A percentile compares a stretch with the other conserved stretches of the same genome.
These are phyloP conservation scores for Plestiodon gilberti DNA, from an alignment of 2,113 vertebrate species.

Conservation along the genomic window DNA sequence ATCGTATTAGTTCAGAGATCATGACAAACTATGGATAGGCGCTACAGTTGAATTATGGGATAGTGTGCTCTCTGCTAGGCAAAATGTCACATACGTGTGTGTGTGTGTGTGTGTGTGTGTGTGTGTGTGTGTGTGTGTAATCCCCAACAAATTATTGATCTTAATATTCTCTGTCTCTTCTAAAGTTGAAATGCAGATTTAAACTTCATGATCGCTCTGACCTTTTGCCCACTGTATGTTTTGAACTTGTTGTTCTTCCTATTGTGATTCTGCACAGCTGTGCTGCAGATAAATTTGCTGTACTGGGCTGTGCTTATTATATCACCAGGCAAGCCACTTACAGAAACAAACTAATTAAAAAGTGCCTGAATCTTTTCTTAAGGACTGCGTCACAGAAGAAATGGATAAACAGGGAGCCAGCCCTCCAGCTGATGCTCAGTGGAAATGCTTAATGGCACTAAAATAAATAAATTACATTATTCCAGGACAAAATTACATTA, in stretches of 20 bases:
- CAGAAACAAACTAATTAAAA: constrained; percentile 50
- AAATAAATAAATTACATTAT: background rate
- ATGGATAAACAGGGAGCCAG: background rate
- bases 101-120: no score
- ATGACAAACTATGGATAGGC: no score
- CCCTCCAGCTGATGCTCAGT: constrained; percentile 16
- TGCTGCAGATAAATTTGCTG: constrained; percentile 20
- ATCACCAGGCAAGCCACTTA: constrained; percentile 31
- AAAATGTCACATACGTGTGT: no score
- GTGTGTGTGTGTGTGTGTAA: background rate
- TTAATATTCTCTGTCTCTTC: background rate
- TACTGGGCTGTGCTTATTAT: constrained; percentile 27
- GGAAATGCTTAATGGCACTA: constrained; percentile 16
- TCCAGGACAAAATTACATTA: constrained; percentile 3
- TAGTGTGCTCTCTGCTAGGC: no score
- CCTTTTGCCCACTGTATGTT: background rate
- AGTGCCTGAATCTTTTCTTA: constrained; percentile 24
- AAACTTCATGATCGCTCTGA: background rate
- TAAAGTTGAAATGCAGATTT: background rate
- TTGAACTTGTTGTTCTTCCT: background rate
- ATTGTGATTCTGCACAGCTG: background rate
- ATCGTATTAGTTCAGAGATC: no score
- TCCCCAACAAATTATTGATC: background rate
- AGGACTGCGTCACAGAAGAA: constrained; percentile 17
- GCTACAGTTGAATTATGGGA: no score